Evolutionary conservation across 2,888 invertebrate genomes (phyloP), one percentile per base, ranked within the genome.

Genomic region (Dione vanillae): DNA sequence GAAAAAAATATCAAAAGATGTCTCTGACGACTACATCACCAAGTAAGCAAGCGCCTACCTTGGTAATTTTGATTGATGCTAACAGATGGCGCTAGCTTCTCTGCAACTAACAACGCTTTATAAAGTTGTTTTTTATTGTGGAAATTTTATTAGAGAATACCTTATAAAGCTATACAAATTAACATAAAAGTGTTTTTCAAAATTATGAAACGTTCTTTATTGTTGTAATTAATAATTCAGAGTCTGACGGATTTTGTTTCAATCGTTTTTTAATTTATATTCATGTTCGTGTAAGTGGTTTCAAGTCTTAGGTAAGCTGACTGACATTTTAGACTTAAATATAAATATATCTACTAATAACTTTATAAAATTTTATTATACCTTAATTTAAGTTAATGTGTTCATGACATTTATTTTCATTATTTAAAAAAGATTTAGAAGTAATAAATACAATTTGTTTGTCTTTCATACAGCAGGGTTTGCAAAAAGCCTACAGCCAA

Each of bases 31-130:
- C 70, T 72, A 56, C 37, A 5, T 56, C 10, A 37, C 16, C 11
- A 37, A 56, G 16, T 37, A 54, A 35, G n/a, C 35, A 11, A 5
- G 69, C n/a, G 37, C 16, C 14, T 27, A 20, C 20, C 70, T 67
- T 68, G 16, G 70, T 76, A 78, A 78, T 78, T 69, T 76, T 19
- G 64, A 65, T 74, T 69, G 51, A 59, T 62, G 65, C 70, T 75
- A 74, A 71, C 72, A 79, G 79, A 74, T 80, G 80, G 79, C 80
- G 80, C 73, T 76, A 61, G 65, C 45, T 43, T 41, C 14, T 1
- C 11, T 64, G 27, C 56, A 47, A 16, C 16, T 40, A 19, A 3
- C 19, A 11, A 10, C 49, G 12, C 11, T 19, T 49, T 19, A 49
- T 49, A 3, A 19, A 6, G 19, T 19, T 19, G 19, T 27, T 27